Evolutionary conservation across 2,888 invertebrate species (phyloP).

Genomic region (Dolichomitus sp.): DNA sequence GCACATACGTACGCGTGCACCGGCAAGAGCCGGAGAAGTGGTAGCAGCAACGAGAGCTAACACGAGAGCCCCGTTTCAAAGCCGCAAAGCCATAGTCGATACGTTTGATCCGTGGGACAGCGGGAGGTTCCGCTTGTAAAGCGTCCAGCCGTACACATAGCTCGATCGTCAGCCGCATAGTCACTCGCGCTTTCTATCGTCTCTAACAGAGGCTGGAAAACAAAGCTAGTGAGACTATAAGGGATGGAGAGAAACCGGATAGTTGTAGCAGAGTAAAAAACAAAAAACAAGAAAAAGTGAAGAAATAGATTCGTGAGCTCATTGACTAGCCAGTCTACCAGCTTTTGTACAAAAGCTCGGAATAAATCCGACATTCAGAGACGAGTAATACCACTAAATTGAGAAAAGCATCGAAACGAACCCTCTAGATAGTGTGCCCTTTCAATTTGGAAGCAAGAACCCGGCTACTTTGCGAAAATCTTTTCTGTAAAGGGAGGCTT

Average conservation of each 20-base stretch:
- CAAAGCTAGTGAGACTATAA: slow-evolving; percentile 32
- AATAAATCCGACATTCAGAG: slow-evolving; percentile 25
- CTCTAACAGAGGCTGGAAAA: slow-evolving; percentile 30
- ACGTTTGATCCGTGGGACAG: slow-evolving; percentile 78
- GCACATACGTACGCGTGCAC: slow-evolving; percentile 34
- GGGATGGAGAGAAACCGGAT: slow-evolving; percentile 3
- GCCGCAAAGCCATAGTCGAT: slow-evolving; percentile 80
- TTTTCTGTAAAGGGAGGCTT: slow-evolving; percentile 33
- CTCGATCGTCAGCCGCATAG: slow-evolving; percentile 38
- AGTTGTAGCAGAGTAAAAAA: slow-evolving; percentile 11
- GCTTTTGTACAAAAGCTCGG: slow-evolving; percentile 4
- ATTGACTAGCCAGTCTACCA: slow-evolving; percentile 20
- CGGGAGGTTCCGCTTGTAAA: slow-evolving; percentile 63
- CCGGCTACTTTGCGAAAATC: slow-evolving; percentile 33
- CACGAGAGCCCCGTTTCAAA: slow-evolving; percentile 72
- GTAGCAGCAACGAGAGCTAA: slow-evolving; percentile 34
- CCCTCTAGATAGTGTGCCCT: neutral
- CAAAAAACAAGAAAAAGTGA: slow-evolving; percentile 19
- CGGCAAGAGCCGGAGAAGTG: slow-evolving; percentile 5
- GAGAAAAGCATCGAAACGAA: neutral
- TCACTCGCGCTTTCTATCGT: slow-evolving; percentile 33
- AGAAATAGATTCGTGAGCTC: slow-evolving; percentile 21
- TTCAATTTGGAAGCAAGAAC: slow-evolving; percentile 30
- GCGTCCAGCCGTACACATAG: slow-evolving; percentile 62
- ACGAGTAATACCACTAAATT: slow-evolving; percentile 7